A percentile compares a stretch with the other conserved stretches of the same genome.
phyloP scores from a whole-genome alignment of 2,797 vertebrate genomes.

The Chelon auratus region DNA sequence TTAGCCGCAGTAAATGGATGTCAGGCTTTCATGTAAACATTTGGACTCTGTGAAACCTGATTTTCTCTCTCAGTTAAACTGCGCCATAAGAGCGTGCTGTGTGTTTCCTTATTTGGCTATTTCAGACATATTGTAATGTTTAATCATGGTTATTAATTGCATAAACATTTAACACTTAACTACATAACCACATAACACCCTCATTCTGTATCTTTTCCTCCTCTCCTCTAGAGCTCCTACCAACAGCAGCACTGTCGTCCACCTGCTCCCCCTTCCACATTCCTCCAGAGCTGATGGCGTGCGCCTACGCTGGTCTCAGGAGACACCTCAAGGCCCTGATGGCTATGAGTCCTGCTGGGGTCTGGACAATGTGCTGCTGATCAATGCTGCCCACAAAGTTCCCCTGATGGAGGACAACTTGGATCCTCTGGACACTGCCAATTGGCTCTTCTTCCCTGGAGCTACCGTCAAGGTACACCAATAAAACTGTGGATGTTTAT shows the following conservation, averaged over 20 bases:
- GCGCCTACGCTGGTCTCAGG: conserved; percentile 95
- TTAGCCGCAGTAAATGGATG: conserved; percentile 11
- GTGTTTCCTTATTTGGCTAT: not conserved
- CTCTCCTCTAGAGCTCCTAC: conserved; percentile 89
- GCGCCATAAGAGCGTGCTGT: not conserved
- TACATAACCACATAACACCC: not conserved
- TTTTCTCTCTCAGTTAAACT: not conserved
- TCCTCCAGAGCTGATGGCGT: conserved; percentile 87
- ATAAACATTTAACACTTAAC: not conserved
- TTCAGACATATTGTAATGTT: conserved; percentile 1
- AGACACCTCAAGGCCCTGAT: conserved; percentile 86
- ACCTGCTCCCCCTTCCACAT: conserved; percentile 92
- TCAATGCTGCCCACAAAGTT: conserved; percentile 92
- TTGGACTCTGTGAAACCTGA: not conserved
- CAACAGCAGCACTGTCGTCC: conserved; percentile 93
- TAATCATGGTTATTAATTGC: not conserved
- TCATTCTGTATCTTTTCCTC: conserved; percentile 9
- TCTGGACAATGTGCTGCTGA: conserved; percentile 93
- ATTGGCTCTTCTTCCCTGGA: conserved; percentile 99
- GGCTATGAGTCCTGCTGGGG: conserved; percentile 98
- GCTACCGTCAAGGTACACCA: conserved; percentile 95
- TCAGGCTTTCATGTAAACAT: conserved; percentile 15
- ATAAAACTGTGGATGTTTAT: not conserved
- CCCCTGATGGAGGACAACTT: conserved; percentile 94
- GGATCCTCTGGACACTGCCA: conserved; percentile 95